Base-by-base conservation (phyloP, 2,113 vertebrate genomes). In the Harpagus bidentatus region DNA sequence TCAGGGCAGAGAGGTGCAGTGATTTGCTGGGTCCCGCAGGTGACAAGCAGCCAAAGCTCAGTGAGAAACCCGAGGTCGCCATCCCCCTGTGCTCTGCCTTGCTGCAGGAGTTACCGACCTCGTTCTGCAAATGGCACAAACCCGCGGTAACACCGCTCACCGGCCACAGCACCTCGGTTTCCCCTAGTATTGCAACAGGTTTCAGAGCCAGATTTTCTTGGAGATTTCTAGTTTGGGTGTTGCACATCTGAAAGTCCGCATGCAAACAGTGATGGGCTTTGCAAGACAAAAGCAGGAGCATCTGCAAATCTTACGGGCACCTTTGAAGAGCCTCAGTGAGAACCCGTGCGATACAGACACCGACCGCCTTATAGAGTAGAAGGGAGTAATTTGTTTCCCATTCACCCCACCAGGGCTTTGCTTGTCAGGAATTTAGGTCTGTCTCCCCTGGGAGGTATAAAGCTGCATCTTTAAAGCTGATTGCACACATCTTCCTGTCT, bases 401-500 rank as follows among this genome's bases (percentile, higher is more conserved):
- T 56, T 55, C 65, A 62, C 9, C 70, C 73, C 65, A 45, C 32
- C 56, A 86, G 63, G 92, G 73, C 58, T 67, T 66, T 83, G 43
- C 38, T 72, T 79, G 59, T 42, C 36, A n/a, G 36, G 62, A 21
- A 43, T 74, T 50, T 12, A 16, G 56, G 22, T 74, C 36, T 80
- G 79, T 82, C 58, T 82, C 82, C 72, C 61, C 22, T 11, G 61
- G 28, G 70, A 76, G 23, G 70, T 50, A 72, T 74, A 55, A 69
- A 65, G 78, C 71, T 74, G 78, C 65, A 52, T 90, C 95, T 96
- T 95, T 86, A 89, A 87, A 88, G 72, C 56, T 88, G 58, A 89
- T 78, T 69, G 83, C 86, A 95, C 52, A 21, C 88, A 94, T 95
- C 84, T 93, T 97, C 97, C 97, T 93, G 97, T 95, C 96, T 93